Percentiles rank a stretch among this genome's conserved stretches.
These are phyloP conservation scores for Metopolophium dirhodum DNA, from an alignment of 1,140 invertebrate species.

Conservation along the genomic window DNA sequence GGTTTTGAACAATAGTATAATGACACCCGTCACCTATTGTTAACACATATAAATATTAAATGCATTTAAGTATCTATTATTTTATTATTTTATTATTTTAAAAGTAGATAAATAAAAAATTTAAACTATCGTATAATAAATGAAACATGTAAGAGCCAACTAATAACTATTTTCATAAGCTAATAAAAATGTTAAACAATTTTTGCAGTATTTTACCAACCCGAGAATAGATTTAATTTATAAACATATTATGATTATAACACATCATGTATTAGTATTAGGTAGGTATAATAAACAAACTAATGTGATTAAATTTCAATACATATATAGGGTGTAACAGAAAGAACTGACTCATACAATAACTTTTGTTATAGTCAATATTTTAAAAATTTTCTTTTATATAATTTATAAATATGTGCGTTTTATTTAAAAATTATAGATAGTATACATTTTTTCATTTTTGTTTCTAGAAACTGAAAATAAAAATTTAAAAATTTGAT, in stretches of 20 bases:
- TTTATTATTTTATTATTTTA: not conserved
- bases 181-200: not conserved
- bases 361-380: too few relatives aligned
- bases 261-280: not conserved
- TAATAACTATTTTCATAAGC: not conserved
- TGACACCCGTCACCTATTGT: not conserved
- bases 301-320: constrained; percentile 5
- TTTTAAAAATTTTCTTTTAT: too few relatives aligned
- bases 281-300: not conserved
- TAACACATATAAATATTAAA: not conserved
- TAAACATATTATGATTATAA: not conserved
- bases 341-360: too few relatives aligned
- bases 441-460: too few relatives aligned
- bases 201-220: not conserved
- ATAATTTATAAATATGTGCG: too few relatives aligned
- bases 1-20: not conserved
- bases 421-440: too few relatives aligned
- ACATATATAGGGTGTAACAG: not conserved
- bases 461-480: too few relatives aligned
- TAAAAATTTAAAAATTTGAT: too few relatives aligned
- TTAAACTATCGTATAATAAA: not conserved
- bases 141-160: not conserved
- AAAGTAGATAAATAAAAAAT: not conserved
- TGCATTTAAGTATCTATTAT: not conserved
- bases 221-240: not conserved